Base-by-base conservation (phyloP, 2,797 vertebrate species). In the Typhlichthys eigenmanni region DNA sequence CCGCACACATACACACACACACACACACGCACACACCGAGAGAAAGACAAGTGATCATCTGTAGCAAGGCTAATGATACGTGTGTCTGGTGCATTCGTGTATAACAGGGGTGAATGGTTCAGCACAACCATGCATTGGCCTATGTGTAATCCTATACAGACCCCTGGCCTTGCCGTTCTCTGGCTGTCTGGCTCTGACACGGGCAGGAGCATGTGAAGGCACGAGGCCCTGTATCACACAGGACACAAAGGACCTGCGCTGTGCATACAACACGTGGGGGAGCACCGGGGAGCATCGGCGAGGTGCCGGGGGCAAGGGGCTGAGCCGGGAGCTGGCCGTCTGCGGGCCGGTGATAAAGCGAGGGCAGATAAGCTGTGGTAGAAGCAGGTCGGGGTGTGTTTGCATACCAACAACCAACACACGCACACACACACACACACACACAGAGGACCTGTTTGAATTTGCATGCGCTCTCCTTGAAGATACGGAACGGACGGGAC, bases 381-480 rank as follows among this genome's bases (percentile, higher is more conserved):
- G 60, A 61, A 62, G 76, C 78, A 74, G 62, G 76, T 61, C 56
- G 29, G 73, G 61, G 29, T 66, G 73, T 68, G 67, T 79, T 57
- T 79, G 76, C 72, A 87, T 63, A 80, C 67, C 80, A 82, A 80
- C 67, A 82, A 70, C 62, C 16, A 4, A 14, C 47, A 14, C 19
- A 16, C 45, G 43, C 53, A 57, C 13, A 19, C 19, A 19, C 19
- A 19, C 32, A 34, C 62, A 74, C 57, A 74, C 79, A 62, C 77
- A 83, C 79, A 82, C 7, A 5, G 74, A 80, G 75, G 81, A 84
- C 76, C 70, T 74, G 79, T 82, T 82, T 84, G 80, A 83, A 86
- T 89, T 83, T 74, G 80, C 86, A 87, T 84, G 79, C 67, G 68
- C 69, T 85, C 72, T 78, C 78, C 80, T 84, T 78, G 76, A 78